Conservation (phyloP, 2,113 vertebrate genomes). For the Geothlypis trichas region DNA sequence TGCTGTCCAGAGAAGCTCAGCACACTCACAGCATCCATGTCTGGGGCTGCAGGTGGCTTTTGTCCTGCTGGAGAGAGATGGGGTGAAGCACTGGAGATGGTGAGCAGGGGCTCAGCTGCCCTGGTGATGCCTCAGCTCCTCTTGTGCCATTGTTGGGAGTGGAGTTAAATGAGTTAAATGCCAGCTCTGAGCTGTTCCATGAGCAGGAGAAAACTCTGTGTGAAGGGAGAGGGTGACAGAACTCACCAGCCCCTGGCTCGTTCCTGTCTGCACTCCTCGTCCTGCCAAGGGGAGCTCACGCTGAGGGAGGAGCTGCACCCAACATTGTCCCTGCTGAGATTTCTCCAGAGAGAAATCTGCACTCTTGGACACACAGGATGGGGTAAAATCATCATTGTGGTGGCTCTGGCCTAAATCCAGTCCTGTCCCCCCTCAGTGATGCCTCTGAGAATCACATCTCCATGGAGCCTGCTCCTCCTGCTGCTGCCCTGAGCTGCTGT, state of each 20-base stretch:
- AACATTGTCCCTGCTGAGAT: neutral
- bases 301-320: neutral
- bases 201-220: neutral
- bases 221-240: neutral
- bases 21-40: fast-evolving
- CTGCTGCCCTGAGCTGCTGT: neutral
- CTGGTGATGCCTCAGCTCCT: fast-evolving
- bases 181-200: neutral
- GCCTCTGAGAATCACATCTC: neutral
- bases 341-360: neutral
- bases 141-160: neutral
- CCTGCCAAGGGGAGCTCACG: neutral
- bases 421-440: fast-evolving
- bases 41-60: neutral
- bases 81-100: neutral
- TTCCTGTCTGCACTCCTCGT: neutral
- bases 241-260: neutral
- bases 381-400: fast-evolving
- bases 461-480: neutral
- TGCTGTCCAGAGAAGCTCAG: neutral
- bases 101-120: neutral
- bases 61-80: neutral
- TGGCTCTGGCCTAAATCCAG: neutral
- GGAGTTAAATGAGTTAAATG: neutral
- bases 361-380: fast-evolving